A percentile compares a stretch with the other conserved stretches of the same genome.
Evolutionary conservation across 1,140 invertebrate species (phyloP).

Genomic region (Drosophila prosaltans): DNA sequence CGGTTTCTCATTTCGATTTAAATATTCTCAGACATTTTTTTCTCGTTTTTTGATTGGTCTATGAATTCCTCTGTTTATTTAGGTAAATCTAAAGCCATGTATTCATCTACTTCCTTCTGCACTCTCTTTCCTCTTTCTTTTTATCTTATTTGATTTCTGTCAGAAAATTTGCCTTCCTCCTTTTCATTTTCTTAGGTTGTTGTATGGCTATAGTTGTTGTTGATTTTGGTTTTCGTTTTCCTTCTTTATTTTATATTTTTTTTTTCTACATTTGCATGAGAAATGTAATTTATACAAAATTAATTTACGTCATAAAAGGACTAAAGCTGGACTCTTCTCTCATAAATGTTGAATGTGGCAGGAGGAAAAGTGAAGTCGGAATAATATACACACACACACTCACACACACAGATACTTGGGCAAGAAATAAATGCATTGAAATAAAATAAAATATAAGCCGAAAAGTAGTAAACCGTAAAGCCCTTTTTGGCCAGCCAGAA

Average conservation of each 20-base stretch:
- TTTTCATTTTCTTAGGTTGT: constrained; percentile 5
- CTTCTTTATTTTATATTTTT: constrained; percentile 18
- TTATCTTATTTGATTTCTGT: neutral
- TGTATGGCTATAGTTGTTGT: constrained; percentile 38
- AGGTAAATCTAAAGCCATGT: neutral
- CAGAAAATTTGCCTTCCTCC: neutral
- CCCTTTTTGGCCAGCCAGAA: constrained; percentile 43
- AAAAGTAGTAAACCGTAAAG: constrained; percentile 73
- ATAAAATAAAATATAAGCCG: constrained; percentile 75
- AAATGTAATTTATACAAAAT: constrained; percentile 76
- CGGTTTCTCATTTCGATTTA: too few species aligned
- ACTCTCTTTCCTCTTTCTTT: constrained; percentile 15
- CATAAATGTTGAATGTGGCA: constrained; percentile 71
- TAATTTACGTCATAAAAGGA: constrained; percentile 72
- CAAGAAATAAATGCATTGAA: constrained; percentile 55
- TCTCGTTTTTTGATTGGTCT: neutral
- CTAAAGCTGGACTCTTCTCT: constrained; percentile 37
- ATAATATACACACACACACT: constrained; percentile 1
- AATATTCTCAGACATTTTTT: too few species aligned
- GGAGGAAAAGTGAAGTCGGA: neutral
- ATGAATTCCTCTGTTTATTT: constrained; percentile 6
- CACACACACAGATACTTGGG: constrained; percentile 1
- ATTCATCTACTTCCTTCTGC: neutral
- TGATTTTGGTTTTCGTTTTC: constrained; percentile 18
- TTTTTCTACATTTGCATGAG: constrained; percentile 44